Evolutionary conservation across 2,888 invertebrate species (phyloP).

Genomic region (Diploptera punctata): DNA sequence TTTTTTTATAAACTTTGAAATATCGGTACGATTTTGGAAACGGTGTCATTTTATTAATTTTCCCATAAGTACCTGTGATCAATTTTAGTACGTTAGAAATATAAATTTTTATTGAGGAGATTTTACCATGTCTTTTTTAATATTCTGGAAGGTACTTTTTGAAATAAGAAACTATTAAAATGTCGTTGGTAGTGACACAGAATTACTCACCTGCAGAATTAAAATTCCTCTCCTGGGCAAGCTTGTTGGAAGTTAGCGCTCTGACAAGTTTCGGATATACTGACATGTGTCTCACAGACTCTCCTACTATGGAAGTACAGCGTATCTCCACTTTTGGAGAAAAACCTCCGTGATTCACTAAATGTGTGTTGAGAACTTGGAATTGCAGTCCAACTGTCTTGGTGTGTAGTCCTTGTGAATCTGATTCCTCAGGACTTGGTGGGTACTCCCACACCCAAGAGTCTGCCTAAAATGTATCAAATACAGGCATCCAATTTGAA

Average conservation of each 20-base stretch:
- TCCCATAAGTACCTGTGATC: no score
- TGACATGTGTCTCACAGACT: not conserved
- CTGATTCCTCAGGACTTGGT: constrained; percentile 8
- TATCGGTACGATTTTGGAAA: no score
- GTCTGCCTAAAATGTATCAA: not conserved
- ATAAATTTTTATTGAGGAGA: no score
- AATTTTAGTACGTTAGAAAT: no score
- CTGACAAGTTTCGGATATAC: constrained; percentile 3
- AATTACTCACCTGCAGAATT: not conserved
- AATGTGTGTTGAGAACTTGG: constrained; percentile 47
- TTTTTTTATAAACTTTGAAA: no score
- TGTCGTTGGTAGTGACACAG: no score
- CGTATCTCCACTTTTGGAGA: constrained; percentile 49
- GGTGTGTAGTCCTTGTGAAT: constrained; percentile 32
- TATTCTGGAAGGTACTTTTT: no score
- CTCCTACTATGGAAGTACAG: constrained; percentile 50
- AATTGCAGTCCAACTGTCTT: constrained; percentile 49
- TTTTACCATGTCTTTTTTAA: no score
- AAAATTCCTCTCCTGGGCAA: constrained; percentile 28
- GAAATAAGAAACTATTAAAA: no score
- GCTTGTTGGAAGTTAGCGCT: constrained; percentile 22
- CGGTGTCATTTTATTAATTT: no score
- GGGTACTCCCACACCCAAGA: not conserved
- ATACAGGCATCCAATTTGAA: no score
- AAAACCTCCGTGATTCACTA: constrained; percentile 42